Evolutionary conservation across 2,797 vertebrate genomes (phyloP), one percentile per base, ranked within the genome.

Genomic region (Psittacula derbiana): DNA sequence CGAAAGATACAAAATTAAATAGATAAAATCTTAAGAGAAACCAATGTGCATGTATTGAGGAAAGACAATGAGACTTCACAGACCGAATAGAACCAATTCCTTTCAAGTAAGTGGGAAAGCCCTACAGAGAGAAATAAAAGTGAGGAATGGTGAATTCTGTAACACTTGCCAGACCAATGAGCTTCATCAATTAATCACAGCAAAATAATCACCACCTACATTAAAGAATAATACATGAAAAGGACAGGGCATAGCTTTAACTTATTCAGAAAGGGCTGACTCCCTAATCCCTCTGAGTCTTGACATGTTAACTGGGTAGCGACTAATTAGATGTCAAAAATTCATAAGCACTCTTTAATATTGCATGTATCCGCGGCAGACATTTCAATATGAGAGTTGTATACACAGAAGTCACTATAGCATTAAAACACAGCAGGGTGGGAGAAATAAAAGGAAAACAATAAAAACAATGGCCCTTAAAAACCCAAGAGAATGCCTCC

Each of bases 281-380:
- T 98, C 97, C 98, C 94, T 98, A 98, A 99, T 98, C 98, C 99
- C 98, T 98, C 97, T 97, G 98, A 99, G 99, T 98, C 98, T 98
- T 98, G 98, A 99, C 99, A 99, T 99, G 99, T 99, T 99, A 99
- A 99, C 98, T 98, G 98, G 98, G 98, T 99, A 99, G 98, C 98
- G 97, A 98, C 99, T 99, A 99, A 99, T 99, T 99, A 99, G 99
- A 98, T 99, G 99, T 99, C 99, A 99, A 99, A 99, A 99, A 99
- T 99, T 99, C 99, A 99, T 99, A 99, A 99, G 99, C 98, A 97
- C 99, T 99, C 98, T 99, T 99, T 99, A 99, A 99, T 99, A 99
- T 99, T 99, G 99, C 99, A 99, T 99, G 99, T 99, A 98, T 99
- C 99, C 98, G 97, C 98, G 94, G 98, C 98, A 99, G 98, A 99